Evolutionary conservation across 2,797 vertebrate species (phyloP).

Genomic region (Phylloscopus collybita): DNA sequence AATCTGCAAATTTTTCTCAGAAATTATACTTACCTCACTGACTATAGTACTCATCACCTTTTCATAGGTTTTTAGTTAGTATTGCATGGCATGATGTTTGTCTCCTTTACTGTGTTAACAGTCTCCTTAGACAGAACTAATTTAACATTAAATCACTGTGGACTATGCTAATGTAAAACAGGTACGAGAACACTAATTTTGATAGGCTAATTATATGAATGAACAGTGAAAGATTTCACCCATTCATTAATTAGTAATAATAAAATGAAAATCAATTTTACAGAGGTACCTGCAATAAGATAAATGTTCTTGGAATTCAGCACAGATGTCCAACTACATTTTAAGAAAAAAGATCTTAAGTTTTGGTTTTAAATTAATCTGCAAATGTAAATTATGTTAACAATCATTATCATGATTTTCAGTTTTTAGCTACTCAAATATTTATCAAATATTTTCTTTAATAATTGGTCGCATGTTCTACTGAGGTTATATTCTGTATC

Average conservation of each 20-base stretch:
- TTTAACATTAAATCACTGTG: background rate
- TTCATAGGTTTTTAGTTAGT: background rate
- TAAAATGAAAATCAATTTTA: background rate
- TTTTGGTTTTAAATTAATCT: background rate
- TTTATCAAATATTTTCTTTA: background rate
- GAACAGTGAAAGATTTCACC: background rate
- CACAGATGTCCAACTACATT: background rate
- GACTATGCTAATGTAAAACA: background rate
- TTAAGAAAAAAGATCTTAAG: background rate
- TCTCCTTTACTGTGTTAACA: background rate
- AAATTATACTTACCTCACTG: background rate
- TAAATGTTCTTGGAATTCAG: background rate
- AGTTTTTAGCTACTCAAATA: background rate
- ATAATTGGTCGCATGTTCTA: background rate
- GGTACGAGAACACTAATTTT: background rate
- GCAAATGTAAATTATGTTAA: background rate
- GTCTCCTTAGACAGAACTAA: background rate
- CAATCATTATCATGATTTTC: background rate
- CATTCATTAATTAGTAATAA: background rate
- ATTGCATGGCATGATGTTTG: rapidly evolving
- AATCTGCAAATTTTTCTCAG: background rate
- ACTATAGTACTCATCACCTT: background rate
- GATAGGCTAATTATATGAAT: background rate
- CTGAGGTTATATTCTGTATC: background rate
- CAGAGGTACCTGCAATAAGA: background rate